Evolutionary conservation across 2,888 invertebrate genomes (phyloP).

Genomic region (Julus scanicus): DNA sequence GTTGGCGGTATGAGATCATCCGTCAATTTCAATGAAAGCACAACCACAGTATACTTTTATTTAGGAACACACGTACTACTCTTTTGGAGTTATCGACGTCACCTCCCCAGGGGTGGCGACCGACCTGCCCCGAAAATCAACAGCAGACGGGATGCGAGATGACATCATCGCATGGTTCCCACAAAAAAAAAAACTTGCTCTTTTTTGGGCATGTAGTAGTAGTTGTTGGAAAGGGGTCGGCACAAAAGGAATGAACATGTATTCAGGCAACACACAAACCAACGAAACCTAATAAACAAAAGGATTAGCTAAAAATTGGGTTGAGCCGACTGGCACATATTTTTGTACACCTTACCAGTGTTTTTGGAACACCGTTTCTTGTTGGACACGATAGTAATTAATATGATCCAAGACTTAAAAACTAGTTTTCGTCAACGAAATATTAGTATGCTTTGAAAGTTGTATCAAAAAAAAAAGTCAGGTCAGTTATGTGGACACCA

Average conservation of each 20-base stretch:
- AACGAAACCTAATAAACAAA: not conserved
- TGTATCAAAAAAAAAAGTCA: not conserved
- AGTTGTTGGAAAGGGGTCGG: not conserved
- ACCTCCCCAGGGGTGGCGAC: not conserved
- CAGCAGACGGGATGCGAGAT: slow-evolving; percentile 7
- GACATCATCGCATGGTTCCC: slow-evolving; percentile 5
- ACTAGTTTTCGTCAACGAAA: not conserved
- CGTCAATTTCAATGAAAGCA: not conserved
- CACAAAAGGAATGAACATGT: not conserved
- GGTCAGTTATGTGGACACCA: too few relatives aligned
- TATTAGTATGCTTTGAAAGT: not conserved
- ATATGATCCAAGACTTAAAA: not conserved
- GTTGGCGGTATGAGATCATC: slow-evolving; percentile 5
- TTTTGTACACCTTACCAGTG: not conserved
- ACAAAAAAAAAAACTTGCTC: slow-evolving; percentile 1
- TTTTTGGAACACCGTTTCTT: not conserved
- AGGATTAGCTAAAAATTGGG: not conserved
- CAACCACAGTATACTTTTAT: not conserved
- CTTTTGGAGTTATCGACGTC: not conserved
- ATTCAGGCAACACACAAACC: not conserved
- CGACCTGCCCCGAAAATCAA: slow-evolving; percentile 4
- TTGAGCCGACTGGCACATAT: slow-evolving; percentile 9
- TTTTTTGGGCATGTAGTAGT: slow-evolving; percentile 1
- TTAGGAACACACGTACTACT: not conserved
- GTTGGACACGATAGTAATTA: not conserved